These are phyloP conservation scores for Dromiciops gliroides DNA, from an alignment of 2,113 vertebrate genomes.

Conservation along the genomic window DNA sequence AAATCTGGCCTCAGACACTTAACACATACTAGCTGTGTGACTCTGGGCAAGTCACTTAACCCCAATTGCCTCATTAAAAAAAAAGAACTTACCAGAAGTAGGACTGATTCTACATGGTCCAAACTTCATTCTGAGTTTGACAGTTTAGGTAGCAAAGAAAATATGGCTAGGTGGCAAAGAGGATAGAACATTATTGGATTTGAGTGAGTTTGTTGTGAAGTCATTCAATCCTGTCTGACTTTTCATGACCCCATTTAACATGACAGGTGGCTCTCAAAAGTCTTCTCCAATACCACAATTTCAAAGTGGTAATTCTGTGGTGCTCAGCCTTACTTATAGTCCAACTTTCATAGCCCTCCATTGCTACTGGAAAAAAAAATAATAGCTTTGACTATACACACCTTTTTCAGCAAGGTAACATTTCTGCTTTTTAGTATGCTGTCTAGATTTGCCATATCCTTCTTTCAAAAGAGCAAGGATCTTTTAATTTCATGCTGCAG, in stretches of 20 bases:
- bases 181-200: neutral
- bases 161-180: neutral
- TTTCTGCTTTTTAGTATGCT: neutral
- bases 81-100: conserved; percentile 1
- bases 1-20: too few relatives aligned
- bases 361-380: too few relatives aligned
- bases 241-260: neutral
- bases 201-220: neutral
- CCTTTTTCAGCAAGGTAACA: neutral
- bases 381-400: neutral
- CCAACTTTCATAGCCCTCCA: too few relatives aligned
- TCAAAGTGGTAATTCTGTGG: too few relatives aligned
- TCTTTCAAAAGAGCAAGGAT: neutral
- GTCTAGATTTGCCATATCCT: neutral
- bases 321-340: too few relatives aligned
- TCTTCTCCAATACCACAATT: too few relatives aligned
- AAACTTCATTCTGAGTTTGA: neutral
- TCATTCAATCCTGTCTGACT: neutral
- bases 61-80: conserved; percentile 2
- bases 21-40: too few relatives aligned
- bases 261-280: too few relatives aligned
- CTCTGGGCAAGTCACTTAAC: too few relatives aligned
- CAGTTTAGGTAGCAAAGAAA: neutral
- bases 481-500: neutral
- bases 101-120: neutral